phyloP scores from a whole-genome alignment of 2,113 vertebrate species.

The Mesitornis unicolor region DNA sequence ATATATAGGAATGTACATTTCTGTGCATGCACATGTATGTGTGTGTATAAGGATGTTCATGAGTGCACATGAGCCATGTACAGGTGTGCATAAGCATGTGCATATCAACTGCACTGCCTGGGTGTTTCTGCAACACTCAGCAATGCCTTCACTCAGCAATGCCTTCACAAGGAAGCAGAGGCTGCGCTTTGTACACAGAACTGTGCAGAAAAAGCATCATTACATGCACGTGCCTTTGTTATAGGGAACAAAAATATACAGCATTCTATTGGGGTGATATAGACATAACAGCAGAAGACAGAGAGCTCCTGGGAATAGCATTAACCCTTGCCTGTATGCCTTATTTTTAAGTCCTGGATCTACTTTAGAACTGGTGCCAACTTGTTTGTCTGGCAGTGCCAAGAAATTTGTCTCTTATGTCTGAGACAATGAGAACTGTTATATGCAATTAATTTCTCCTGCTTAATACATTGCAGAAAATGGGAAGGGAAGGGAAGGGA shows the following conservation, averaged over 20 bases:
- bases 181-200: background rate
- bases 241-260: background rate
- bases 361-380: background rate
- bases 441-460: background rate
- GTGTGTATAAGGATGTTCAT: background rate
- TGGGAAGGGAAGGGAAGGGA: background rate
- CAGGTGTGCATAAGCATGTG: background rate
- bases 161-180: background rate
- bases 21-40: background rate
- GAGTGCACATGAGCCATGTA: background rate
- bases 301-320: background rate
- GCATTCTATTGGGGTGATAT: background rate
- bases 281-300: background rate
- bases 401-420: background rate
- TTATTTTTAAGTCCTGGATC: background rate
- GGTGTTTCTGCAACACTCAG: background rate
- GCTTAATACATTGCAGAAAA: background rate
- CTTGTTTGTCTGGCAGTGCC: background rate
- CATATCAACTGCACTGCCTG: rapidly evolving
- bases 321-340: background rate
- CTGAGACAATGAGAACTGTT: background rate
- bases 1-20: background rate
- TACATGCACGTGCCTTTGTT: background rate
- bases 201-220: background rate
- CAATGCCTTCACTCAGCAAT: background rate